Evolutionary conservation across 2,797 vertebrate species (phyloP).

Genomic region (Pseudomugil gertrudae): DNA sequence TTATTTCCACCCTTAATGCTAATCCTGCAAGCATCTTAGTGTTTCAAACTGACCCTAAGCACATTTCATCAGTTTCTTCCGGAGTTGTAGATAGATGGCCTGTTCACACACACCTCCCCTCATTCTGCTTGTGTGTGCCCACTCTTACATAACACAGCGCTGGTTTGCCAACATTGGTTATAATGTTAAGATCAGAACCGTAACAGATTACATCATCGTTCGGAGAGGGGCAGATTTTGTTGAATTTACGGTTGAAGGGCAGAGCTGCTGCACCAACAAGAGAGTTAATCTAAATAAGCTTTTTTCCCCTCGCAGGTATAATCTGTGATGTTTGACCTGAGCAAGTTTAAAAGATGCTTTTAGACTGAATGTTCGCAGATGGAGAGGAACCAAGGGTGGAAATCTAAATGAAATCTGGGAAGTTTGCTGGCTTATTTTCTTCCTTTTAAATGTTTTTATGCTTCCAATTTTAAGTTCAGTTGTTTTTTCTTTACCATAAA

Average conservation of each 20-base stretch:
- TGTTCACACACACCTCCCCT: conserved; percentile 28
- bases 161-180: conserved; percentile 47
- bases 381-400: not conserved
- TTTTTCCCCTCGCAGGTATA: not conserved
- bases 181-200: conserved; percentile 64
- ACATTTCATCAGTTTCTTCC: conserved; percentile 13
- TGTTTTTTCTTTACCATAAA: not conserved
- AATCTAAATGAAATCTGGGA: conserved; percentile 3
- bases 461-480: not conserved
- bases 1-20: conserved; percentile 33
- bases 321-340: conserved; percentile 8
- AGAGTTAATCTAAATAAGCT: conserved; percentile 18
- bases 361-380: not conserved
- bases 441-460: not conserved
- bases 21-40: conserved; percentile 11
- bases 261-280: conserved; percentile 42
- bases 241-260: conserved; percentile 37
- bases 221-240: conserved; percentile 65
- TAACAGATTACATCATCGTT: conserved; percentile 77
- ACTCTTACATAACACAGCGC: conserved; percentile 63
- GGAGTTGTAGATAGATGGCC: conserved; percentile 37
- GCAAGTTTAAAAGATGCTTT: conserved; percentile 3
- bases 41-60: conserved; percentile 15
- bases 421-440: not conserved
- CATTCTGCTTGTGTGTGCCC: conserved; percentile 5